Evolutionary conservation across 2,113 vertebrate genomes (phyloP).

Genomic region (Acrocephalus arundinaceus): DNA sequence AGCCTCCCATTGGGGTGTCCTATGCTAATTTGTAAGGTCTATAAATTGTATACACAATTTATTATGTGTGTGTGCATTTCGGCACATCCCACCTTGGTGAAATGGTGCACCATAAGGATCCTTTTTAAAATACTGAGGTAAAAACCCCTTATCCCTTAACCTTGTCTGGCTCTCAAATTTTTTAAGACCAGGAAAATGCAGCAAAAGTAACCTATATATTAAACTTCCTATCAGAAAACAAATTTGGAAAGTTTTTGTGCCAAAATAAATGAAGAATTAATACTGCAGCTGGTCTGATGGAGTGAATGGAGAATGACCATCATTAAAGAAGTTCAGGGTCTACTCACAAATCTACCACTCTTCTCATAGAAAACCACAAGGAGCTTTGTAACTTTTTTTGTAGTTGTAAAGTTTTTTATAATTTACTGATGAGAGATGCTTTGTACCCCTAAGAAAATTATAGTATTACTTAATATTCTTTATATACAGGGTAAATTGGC

Average conservation of each 20-base stretch:
- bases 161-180: neutral
- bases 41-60: neutral
- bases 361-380: neutral
- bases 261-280: neutral
- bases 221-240: neutral
- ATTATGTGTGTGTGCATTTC: rapidly evolving
- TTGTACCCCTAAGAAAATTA: neutral
- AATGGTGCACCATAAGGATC: too few species aligned
- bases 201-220: neutral
- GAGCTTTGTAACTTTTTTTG: neutral
- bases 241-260: neutral
- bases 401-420: neutral
- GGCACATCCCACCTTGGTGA: rapidly evolving
- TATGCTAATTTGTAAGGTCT: neutral
- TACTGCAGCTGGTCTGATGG: neutral
- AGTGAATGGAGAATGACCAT: neutral
- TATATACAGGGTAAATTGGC: neutral
- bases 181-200: neutral
- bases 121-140: neutral
- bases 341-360: neutral
- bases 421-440: neutral
- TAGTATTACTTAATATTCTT: neutral
- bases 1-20: neutral
- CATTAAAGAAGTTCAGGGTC: neutral
- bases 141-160: neutral